Percentiles rank a stretch among this genome's conserved stretches.
Conservation (phyloP, 1,140 invertebrate genomes). For the Heliconius nattereri region DNA sequence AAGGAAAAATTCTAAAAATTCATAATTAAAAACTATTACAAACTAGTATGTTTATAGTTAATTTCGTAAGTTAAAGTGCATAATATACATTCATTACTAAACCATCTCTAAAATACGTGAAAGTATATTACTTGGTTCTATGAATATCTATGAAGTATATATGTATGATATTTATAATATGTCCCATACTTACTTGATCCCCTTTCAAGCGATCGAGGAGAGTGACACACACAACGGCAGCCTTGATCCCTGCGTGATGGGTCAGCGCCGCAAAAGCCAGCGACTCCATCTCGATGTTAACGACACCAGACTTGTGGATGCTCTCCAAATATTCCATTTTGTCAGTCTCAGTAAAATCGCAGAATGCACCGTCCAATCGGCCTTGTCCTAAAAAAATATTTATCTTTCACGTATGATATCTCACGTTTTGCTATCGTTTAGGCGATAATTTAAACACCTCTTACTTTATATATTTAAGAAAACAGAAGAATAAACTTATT, state of each 20-base stretch:
- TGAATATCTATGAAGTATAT: not conserved
- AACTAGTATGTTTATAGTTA: no score
- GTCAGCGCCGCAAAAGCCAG: constrained; percentile 95
- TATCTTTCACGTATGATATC: no score
- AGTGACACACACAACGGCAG: constrained; percentile 96
- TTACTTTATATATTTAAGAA: no score
- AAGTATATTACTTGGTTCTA: no score
- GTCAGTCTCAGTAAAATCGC: constrained; percentile 94
- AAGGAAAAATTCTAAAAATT: no score
- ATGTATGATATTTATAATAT: not conserved
- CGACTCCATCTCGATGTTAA: constrained; percentile 99
- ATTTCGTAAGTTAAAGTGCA: no score
- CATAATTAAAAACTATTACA: no score
- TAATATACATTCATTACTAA: no score
- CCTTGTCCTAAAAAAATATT: constrained; percentile 85
- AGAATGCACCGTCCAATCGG: constrained; percentile 97
- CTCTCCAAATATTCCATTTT: constrained; percentile 93
- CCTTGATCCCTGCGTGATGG: constrained; percentile 95
- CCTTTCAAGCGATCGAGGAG: constrained; percentile 96
- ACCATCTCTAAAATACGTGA: no score
- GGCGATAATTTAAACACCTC: no score
- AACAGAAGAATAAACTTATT: no score
- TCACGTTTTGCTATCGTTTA: no score
- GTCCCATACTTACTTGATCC: constrained; percentile 88
- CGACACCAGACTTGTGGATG: constrained; percentile 89